Evolutionary conservation across 2,797 vertebrate species (phyloP).

Genomic region (Streptopelia turtur): DNA sequence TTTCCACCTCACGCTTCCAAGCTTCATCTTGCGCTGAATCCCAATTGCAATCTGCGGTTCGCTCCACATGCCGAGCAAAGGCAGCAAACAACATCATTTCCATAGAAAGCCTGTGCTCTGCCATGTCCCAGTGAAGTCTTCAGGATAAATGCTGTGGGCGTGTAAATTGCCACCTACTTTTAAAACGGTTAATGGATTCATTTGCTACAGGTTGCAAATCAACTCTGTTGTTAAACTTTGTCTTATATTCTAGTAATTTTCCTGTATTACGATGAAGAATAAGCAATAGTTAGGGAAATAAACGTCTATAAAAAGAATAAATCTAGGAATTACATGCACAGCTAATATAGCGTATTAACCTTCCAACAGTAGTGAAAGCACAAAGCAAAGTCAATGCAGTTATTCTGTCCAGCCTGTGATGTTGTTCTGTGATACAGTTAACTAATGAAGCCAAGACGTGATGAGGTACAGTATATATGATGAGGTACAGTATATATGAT

Average conservation of each 20-base stretch:
- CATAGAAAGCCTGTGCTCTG: neutral
- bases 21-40: slow-evolving; percentile 51
- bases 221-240: fast-evolving
- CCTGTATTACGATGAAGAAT: neutral
- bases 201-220: neutral
- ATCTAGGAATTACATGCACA: neutral
- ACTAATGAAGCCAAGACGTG: neutral
- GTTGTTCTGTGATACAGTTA: neutral
- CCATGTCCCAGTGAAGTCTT: neutral
- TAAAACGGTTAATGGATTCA: neutral
- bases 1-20: slow-evolving; percentile 36
- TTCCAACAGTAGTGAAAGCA: neutral
- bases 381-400: neutral
- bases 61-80: neutral
- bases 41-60: slow-evolving; percentile 59
- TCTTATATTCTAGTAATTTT: neutral
- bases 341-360: neutral
- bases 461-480: neutral
- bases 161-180: neutral
- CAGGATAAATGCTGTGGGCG: neutral
- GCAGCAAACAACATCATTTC: slow-evolving; percentile 44
- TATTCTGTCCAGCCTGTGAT: neutral
- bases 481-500: neutral
- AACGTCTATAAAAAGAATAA: neutral
- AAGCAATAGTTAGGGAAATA: neutral